Evolutionary conservation across 2,888 invertebrate genomes (phyloP).

Genomic region (Anaspis maculata): DNA sequence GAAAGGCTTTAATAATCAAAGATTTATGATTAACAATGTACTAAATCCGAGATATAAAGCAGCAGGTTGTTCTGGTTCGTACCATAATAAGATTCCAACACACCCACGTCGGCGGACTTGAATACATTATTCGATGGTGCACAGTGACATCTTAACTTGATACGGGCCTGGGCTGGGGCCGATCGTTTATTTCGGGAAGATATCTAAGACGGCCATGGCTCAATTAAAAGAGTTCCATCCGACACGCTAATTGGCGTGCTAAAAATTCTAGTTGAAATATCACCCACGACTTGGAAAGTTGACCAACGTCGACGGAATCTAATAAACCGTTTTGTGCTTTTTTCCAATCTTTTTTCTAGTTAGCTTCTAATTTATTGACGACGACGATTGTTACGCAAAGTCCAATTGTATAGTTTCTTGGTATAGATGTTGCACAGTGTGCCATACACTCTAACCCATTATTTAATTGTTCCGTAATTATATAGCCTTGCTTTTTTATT

Average conservation of each 20-base stretch:
- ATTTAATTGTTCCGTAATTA: conserved; percentile 16
- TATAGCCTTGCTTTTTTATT: conserved; percentile 6
- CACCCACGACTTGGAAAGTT: conserved; percentile 14
- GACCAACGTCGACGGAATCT: conserved; percentile 11
- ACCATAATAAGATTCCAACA: conserved; percentile 29
- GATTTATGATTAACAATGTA: conserved; percentile 27
- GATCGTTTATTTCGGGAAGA: conserved; percentile 2
- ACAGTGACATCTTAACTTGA: conserved; percentile 27
- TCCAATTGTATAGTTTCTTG: conserved; percentile 3
- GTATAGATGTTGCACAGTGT: conserved; percentile 4
- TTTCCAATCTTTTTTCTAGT: conserved; percentile 5
- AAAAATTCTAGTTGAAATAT: conserved; percentile 8
- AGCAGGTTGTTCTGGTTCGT: conserved; percentile 30
- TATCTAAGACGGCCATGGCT: conserved; percentile 1
- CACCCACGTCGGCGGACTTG: conserved; percentile 21
- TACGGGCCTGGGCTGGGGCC: too few species aligned
- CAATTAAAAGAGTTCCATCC: conserved; percentile 4
- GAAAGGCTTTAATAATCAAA: conserved; percentile 29
- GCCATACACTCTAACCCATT: conserved; percentile 9
- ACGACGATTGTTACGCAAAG: conserved; percentile 9
- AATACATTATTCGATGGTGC: conserved; percentile 18
- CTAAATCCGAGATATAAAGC: conserved; percentile 27
- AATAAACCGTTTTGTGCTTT: conserved; percentile 9
- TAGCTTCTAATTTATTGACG: conserved; percentile 9
- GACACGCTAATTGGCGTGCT: conserved; percentile 10